Percentiles rank a stretch among this genome's conserved stretches.
Evolutionary conservation across 2,113 vertebrate species (phyloP).

Genomic region (Mustela nigripes): DNA sequence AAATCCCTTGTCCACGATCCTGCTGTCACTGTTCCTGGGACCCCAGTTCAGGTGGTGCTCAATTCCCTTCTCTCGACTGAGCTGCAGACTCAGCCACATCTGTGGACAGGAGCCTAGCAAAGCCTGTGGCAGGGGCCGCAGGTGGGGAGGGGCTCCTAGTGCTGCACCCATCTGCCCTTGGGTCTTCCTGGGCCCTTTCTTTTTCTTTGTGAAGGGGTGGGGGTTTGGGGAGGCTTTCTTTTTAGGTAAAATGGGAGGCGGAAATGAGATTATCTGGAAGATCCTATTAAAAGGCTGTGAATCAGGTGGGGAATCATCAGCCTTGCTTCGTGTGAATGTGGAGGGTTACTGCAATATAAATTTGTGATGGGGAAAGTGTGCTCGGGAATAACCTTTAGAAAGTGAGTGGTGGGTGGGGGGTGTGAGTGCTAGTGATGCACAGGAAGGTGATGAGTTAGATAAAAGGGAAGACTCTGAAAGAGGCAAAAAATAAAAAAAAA

Average conservation of each 20-base stretch:
- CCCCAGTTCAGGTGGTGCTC: not conserved
- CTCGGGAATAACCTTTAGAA: not conserved
- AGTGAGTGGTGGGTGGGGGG: not conserved
- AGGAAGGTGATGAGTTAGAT: not conserved
- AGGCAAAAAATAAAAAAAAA: not conserved
- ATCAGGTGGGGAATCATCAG: not conserved
- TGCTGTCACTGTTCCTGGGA: not conserved
- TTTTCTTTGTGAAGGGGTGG: not conserved
- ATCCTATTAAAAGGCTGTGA: not conserved
- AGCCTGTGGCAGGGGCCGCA: not conserved
- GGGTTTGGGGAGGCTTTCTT: not conserved
- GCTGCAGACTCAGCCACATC: no score
- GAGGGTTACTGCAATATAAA: not conserved
- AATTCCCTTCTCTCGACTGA: fast-evolving
- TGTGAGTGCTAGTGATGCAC: not conserved
- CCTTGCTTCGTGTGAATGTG: not conserved
- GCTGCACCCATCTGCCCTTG: not conserved
- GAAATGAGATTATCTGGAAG: not conserved
- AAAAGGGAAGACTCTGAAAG: not conserved
- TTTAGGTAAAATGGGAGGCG: not conserved
- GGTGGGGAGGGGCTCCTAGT: fast-evolving
- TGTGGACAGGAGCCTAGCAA: not conserved
- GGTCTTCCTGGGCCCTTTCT: not conserved
- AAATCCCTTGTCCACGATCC: not conserved
- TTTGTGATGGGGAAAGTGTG: not conserved